phyloP scores from a whole-genome alignment of 2,888 invertebrate species.

The Achlya flavicornis region DNA sequence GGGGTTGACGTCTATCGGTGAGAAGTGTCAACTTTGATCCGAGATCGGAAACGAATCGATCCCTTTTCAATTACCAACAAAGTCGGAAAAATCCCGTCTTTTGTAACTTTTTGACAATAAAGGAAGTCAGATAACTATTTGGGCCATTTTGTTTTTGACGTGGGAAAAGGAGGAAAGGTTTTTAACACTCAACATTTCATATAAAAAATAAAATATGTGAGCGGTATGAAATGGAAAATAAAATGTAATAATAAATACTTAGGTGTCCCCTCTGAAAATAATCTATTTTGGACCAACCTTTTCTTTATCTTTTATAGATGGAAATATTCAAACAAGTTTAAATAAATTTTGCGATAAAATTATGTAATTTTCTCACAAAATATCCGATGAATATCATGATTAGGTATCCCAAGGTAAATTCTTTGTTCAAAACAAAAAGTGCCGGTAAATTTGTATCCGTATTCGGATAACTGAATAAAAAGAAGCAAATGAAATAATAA shows the following conservation, averaged over 20 bases:
- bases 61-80: constrained; percentile 20
- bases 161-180: not conserved
- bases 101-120: not conserved
- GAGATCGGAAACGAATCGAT: constrained; percentile 18
- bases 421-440: constrained; percentile 33
- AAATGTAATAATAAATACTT: not conserved
- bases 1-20: constrained; percentile 27
- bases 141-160: not conserved
- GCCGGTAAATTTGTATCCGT: constrained; percentile 31
- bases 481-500: constrained; percentile 45
- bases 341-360: not conserved
- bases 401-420: constrained; percentile 23
- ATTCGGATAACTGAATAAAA: constrained; percentile 37
- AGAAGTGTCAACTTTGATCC: constrained; percentile 22
- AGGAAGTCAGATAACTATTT: not conserved
- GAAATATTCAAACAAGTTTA: not conserved
- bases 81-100: constrained; percentile 6
- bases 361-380: not conserved
- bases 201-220: not conserved
- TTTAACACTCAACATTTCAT: not conserved
- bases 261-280: not conserved
- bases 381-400: constrained; percentile 1
- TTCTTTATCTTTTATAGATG: not conserved
- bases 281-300: not conserved
- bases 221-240: not conserved